A percentile compares a stretch with the other conserved stretches of the same genome.
Evolutionary conservation across 2,113 vertebrate species (phyloP).

Genomic region (Ammodytes dubius): DNA sequence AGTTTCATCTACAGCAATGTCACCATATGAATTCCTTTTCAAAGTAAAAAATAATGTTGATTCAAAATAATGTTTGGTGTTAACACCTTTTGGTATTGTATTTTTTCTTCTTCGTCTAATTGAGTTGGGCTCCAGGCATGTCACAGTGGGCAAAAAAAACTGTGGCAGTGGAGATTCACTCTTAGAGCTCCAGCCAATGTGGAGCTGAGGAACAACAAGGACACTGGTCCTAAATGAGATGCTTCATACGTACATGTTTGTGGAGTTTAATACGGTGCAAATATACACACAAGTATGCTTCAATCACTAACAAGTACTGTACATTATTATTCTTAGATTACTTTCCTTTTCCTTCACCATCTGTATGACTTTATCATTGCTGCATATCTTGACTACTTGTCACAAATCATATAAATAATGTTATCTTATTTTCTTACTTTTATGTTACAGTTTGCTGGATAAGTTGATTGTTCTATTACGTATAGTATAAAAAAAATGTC

Average conservation of each 20-base stretch:
- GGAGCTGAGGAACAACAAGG: not conserved
- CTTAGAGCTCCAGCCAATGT: not conserved
- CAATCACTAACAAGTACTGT: not conserved
- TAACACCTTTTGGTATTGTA: not conserved
- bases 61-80: not conserved
- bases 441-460: not conserved
- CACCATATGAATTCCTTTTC: not conserved
- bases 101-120: not conserved
- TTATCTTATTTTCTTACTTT: no score
- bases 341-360: not conserved
- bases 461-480: not conserved
- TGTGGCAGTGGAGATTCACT: not conserved
- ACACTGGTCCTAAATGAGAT: not conserved
- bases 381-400: not conserved
- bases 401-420: not conserved
- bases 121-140: not conserved
- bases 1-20: not conserved
- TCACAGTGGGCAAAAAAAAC: not conserved
- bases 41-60: not conserved
- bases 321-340: not conserved
- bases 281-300: not conserved
- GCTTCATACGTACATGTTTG: not conserved
- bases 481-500: not conserved
- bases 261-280: not conserved
- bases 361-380: not conserved